Percentiles rank a stretch among this genome's conserved stretches.
Conservation (phyloP, 2,113 vertebrate species). For the Percina caprodes region DNA sequence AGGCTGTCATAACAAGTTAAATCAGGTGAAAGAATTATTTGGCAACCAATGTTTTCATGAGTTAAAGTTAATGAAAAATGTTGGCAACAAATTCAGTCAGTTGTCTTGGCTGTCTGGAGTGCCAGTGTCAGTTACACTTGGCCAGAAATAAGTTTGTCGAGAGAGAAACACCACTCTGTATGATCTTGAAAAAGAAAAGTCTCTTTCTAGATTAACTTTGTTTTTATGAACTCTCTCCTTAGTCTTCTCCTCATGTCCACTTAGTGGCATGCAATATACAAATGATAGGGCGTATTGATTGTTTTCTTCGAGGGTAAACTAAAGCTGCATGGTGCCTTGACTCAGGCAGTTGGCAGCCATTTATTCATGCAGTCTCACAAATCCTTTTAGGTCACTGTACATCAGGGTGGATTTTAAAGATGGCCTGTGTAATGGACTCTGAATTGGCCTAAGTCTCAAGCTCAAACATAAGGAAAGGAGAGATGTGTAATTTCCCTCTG, state of each 20-base stretch:
- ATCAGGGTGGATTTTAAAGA: conserved; percentile 48
- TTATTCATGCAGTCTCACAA: conserved; percentile 38
- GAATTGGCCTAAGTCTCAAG: conserved; percentile 38
- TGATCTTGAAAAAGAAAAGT: background rate
- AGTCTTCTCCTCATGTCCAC: background rate
- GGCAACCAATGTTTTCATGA: conserved; percentile 12
- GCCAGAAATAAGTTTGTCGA: too few relatives aligned
- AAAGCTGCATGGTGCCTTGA: conserved; percentile 34
- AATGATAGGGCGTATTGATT: conserved; percentile 18
- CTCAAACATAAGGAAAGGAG: conserved; percentile 13
- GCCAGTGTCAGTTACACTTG: too few relatives aligned
- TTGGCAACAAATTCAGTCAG: conserved; percentile 23
- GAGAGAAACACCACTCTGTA: too few relatives aligned
- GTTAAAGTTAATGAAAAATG: conserved; percentile 21
- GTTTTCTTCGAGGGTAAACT: conserved; percentile 35
- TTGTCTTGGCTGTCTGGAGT: background rate
- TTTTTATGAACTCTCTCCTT: background rate
- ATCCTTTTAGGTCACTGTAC: conserved; percentile 25
- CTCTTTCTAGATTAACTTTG: too few relatives aligned
- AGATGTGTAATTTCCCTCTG: conserved; percentile 51
- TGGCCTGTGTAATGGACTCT: conserved; percentile 31
- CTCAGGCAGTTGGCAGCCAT: conserved; percentile 14
- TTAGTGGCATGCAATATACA: conserved; percentile 3
- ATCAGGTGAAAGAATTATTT: conserved; percentile 24
- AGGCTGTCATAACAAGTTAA: conserved; percentile 22